Evolutionary conservation across 2,888 invertebrate species (phyloP).

Genomic region (Eupeodes luniger): DNA sequence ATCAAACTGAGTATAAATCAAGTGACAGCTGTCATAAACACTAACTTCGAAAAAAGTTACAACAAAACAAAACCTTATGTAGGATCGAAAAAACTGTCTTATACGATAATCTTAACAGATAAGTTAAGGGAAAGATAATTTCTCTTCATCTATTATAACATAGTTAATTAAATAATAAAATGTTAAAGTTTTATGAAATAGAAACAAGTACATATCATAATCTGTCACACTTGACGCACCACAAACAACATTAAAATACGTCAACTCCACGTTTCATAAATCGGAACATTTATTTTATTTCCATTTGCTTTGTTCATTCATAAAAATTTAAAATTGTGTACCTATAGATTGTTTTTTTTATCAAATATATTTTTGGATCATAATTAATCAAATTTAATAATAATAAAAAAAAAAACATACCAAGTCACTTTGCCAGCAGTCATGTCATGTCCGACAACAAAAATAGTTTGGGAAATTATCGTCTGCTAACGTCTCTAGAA

Average conservation of each 20-base stretch:
- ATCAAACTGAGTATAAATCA: too few relatives aligned
- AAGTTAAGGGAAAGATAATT: too few relatives aligned
- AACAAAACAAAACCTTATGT: too few relatives aligned
- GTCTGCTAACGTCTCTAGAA: background rate
- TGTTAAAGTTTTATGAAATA: background rate
- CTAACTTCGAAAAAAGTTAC: too few relatives aligned
- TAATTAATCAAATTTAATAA: conserved; percentile 47
- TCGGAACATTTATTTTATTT: conserved; percentile 10
- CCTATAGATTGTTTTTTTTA: background rate
- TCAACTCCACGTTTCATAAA: conserved; percentile 1
- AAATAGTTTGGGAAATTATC: background rate
- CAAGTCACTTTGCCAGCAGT: background rate
- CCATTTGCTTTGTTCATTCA: conserved; percentile 43
- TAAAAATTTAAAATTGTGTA: background rate
- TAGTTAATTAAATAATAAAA: too few relatives aligned
- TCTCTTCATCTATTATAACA: too few relatives aligned
- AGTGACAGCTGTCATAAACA: too few relatives aligned
- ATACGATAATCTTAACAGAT: too few relatives aligned
- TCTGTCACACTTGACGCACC: too few relatives aligned
- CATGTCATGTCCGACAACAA: conserved; percentile 6
- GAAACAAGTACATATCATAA: too few relatives aligned
- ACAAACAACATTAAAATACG: background rate
- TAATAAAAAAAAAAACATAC: conserved; percentile 4
- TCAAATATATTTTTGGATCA: conserved; percentile 1
- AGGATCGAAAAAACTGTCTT: too few relatives aligned